Evolutionary conservation across 2,797 vertebrate species (phyloP).

Genomic region (Phoeniculus purpureus): DNA sequence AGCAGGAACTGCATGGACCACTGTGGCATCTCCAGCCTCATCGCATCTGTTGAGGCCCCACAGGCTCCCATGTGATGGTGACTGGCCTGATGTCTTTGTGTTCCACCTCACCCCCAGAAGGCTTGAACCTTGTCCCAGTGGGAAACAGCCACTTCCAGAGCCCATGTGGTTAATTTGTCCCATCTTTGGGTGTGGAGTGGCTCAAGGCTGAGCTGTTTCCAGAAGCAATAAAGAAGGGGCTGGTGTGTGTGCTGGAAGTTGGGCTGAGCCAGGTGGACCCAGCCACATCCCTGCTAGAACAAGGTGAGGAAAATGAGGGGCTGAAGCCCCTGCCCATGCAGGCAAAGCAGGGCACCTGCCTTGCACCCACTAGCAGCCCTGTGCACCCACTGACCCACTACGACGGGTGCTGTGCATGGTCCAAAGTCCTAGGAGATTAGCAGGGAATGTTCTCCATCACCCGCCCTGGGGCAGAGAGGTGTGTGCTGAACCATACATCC

Average conservation of each 20-base stretch:
- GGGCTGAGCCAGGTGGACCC: neutral
- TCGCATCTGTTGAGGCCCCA: accelerated
- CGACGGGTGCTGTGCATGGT: accelerated
- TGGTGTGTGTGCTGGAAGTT: neutral
- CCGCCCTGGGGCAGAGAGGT: neutral
- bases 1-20: accelerated
- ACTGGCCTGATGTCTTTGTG: accelerated
- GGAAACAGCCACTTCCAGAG: neutral
- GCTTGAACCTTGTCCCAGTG: neutral
- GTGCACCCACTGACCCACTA: too few relatives aligned
- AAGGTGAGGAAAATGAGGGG: neutral
- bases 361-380: neutral
- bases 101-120: neutral
- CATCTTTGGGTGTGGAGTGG: neutral
- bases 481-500: neutral
- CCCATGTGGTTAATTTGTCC: accelerated
- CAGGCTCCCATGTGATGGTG: neutral
- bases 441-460: accelerated
- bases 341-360: neutral
- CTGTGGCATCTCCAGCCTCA: neutral
- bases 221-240: neutral
- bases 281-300: neutral
- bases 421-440: neutral
- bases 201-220: neutral
- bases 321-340: neutral